phyloP scores from a whole-genome alignment of 1,140 invertebrate genomes.

The Holcopasites calliopsidis region DNA sequence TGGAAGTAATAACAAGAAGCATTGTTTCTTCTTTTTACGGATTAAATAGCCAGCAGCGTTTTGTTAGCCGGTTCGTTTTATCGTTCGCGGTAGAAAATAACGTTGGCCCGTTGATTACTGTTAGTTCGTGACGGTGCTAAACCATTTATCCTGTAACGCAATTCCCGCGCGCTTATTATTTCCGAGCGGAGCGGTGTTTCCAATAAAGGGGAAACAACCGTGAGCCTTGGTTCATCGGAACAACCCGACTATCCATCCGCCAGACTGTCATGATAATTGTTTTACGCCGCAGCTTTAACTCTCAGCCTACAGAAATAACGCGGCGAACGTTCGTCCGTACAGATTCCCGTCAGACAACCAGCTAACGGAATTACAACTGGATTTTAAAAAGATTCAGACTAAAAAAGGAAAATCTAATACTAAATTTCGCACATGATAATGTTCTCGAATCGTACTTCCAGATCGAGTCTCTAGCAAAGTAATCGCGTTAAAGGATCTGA shows the following conservation, averaged over 20 bases:
- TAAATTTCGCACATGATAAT: no score
- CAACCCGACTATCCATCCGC: neutral
- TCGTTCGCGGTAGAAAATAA: neutral
- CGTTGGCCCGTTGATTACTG: neutral
- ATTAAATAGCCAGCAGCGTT: neutral
- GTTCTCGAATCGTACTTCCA: no score
- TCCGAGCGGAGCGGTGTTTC: neutral
- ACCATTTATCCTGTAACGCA: conserved; percentile 19
- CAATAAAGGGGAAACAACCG: neutral
- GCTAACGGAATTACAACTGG: no score
- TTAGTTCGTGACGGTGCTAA: conserved; percentile 12
- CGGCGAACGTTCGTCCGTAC: neutral
- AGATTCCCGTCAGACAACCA: no score
- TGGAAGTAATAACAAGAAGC: neutral
- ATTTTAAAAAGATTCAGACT: no score
- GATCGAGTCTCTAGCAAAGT: no score
- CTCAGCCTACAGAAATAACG: neutral
- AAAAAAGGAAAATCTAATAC: no score
- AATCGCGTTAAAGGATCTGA: no score
- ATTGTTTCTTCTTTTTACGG: neutral
- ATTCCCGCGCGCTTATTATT: conserved; percentile 16
- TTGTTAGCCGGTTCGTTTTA: neutral
- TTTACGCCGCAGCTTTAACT: neutral
- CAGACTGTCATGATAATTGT: neutral
- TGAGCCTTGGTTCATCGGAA: neutral